phyloP scores from a whole-genome alignment of 2,113 vertebrate genomes.

The Sceloporus tristichus region DNA sequence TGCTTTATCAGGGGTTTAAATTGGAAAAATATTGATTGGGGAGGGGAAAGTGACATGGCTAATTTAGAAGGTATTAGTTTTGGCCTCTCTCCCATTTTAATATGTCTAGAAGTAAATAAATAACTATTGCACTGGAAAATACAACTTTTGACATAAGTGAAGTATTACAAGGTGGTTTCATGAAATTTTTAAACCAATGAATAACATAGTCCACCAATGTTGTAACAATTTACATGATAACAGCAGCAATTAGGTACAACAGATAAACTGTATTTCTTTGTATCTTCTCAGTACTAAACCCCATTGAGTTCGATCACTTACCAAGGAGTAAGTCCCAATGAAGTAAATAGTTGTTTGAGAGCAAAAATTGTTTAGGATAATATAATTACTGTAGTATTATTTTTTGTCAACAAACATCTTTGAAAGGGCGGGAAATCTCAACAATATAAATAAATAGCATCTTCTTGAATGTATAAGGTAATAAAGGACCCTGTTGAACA shows the following conservation, averaged over 20 bases:
- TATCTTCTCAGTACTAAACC: not conserved
- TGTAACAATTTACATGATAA: not conserved
- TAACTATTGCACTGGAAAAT: slow-evolving; percentile 49
- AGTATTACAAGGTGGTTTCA: not conserved
- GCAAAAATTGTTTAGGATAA: too few species aligned
- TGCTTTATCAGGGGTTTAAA: slow-evolving; percentile 51
- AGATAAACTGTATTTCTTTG: too few species aligned
- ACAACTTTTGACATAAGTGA: slow-evolving; percentile 50
- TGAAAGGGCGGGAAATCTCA: not conserved
- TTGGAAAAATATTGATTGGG: slow-evolving; percentile 57
- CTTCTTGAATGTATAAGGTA: not conserved
- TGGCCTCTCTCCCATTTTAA: slow-evolving; percentile 58
- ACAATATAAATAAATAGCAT: not conserved
- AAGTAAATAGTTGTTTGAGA: too few species aligned
- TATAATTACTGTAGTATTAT: not conserved
- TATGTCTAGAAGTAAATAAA: slow-evolving; percentile 29
- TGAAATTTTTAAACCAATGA: not conserved
- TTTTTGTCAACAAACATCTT: not conserved
- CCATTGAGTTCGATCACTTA: too few species aligned
- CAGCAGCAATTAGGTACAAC: not conserved
- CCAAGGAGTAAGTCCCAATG: not conserved
- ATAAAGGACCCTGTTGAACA: not conserved
- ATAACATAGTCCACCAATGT: not conserved
- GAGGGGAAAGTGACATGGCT: slow-evolving; percentile 60
- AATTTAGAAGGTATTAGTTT: slow-evolving; percentile 60